These are phyloP conservation scores for Heliconius erato DNA, from an alignment of 2,888 invertebrate genomes.

Conservation along the genomic window DNA sequence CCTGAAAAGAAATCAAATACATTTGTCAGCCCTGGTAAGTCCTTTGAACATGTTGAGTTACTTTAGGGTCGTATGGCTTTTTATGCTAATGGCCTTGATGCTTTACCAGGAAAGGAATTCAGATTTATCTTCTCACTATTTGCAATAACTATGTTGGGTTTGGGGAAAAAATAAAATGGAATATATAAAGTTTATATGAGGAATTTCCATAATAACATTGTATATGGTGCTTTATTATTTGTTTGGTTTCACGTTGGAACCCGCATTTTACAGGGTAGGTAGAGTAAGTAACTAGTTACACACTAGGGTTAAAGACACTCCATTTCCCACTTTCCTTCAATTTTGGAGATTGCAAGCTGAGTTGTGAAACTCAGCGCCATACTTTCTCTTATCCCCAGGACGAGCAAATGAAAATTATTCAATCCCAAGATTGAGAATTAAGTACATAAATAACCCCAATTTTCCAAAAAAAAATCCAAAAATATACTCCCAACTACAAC, in stretches of 20 bases:
- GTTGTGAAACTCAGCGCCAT: too few relatives aligned
- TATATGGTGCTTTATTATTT: not conserved
- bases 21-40: conserved; percentile 35
- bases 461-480: too few relatives aligned
- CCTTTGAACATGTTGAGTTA: conserved; percentile 37
- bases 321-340: too few relatives aligned
- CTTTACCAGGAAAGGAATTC: conserved; percentile 23
- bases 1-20: conserved; percentile 21
- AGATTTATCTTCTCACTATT: conserved; percentile 39
- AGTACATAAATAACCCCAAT: too few relatives aligned
- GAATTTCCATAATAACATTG: not conserved
- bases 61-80: conserved; percentile 44
- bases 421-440: too few relatives aligned
- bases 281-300: too few relatives aligned
- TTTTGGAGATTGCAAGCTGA: too few relatives aligned
- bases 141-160: conserved; percentile 13
- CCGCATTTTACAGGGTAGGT: not conserved
- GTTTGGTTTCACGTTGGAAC: not conserved
- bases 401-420: too few relatives aligned
- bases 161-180: not conserved
- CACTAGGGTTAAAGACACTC: too few relatives aligned
- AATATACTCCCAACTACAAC: too few relatives aligned
- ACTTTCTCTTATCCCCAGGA: too few relatives aligned
- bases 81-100: conserved; percentile 44
- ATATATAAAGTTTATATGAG: conserved; percentile 13